phyloP scores from a whole-genome alignment of 1,140 invertebrate species.

The Magallana gigas region DNA sequence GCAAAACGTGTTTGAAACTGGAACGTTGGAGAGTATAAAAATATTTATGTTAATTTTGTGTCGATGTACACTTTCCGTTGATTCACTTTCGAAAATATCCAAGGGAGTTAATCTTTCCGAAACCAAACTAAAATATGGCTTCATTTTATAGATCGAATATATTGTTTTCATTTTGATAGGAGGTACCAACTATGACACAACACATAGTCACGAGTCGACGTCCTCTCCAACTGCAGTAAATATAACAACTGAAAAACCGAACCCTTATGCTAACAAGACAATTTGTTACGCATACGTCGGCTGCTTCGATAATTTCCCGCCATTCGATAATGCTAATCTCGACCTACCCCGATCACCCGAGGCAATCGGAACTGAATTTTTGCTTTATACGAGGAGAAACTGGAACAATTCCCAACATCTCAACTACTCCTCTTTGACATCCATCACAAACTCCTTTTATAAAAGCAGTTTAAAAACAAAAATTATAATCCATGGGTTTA shows the following conservation, averaged over 20 bases:
- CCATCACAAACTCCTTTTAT: constrained; percentile 74
- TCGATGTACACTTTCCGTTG: too few relatives aligned
- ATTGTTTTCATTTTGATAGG: neutral
- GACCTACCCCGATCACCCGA: constrained; percentile 92
- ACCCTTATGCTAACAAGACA: constrained; percentile 49
- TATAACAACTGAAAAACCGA: neutral
- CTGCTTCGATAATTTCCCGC: constrained; percentile 94
- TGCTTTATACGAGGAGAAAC: constrained; percentile 79
- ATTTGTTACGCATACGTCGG: constrained; percentile 94
- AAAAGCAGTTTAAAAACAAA: constrained; percentile 78
- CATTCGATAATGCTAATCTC: constrained; percentile 82
- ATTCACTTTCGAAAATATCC: too few relatives aligned
- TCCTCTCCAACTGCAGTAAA: neutral
- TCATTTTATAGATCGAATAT: too few relatives aligned
- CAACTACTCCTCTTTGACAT: constrained; percentile 65
- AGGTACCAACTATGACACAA: neutral
- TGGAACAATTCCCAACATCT: constrained; percentile 40
- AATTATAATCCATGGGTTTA: constrained; percentile 93
- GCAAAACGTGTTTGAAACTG: too few relatives aligned
- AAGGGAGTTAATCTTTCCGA: too few relatives aligned
- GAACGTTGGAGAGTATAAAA: too few relatives aligned
- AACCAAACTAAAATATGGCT: too few relatives aligned
- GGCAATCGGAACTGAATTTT: constrained; percentile 85
- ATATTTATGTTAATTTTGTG: too few relatives aligned
- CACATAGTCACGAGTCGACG: neutral